phyloP scores from a whole-genome alignment of 2,888 invertebrate genomes.

The Pristionchus entomophagus region DNA sequence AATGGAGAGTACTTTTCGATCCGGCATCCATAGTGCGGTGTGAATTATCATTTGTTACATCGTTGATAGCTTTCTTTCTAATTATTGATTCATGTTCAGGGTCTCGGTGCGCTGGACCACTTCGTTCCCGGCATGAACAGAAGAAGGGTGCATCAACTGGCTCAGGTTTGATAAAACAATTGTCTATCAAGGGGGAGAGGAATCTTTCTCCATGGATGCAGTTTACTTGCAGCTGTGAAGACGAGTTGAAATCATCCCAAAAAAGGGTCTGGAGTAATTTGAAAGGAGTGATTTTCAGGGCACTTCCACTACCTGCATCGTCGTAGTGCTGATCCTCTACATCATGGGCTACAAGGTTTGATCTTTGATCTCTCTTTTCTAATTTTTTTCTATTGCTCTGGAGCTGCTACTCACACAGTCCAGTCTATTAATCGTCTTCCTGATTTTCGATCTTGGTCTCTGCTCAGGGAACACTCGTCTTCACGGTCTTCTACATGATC shows the following conservation, averaged over 20 bases:
- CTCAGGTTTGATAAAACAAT: background rate
- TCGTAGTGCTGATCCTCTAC: slow-evolving; percentile 12
- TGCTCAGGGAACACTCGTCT: slow-evolving; percentile 22
- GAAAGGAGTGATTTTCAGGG: background rate
- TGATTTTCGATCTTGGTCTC: background rate
- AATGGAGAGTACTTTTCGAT: background rate
- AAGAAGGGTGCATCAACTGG: slow-evolving; percentile 3
- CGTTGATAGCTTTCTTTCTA: too few relatives aligned
- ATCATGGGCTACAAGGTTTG: slow-evolving; percentile 16
- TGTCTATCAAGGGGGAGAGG: background rate
- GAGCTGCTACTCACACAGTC: too few relatives aligned
- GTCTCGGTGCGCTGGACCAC: background rate
- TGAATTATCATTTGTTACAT: too few relatives aligned
- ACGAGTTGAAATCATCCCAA: too few relatives aligned
- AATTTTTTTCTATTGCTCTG: too few relatives aligned
- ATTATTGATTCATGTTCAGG: background rate
- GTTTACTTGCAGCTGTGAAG: too few relatives aligned
- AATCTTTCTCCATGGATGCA: too few relatives aligned
- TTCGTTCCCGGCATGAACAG: slow-evolving; percentile 41
- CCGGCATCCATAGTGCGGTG: too few relatives aligned
- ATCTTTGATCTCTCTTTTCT: background rate
- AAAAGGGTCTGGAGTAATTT: too few relatives aligned
- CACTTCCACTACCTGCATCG: background rate
- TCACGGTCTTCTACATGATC: slow-evolving; percentile 36
- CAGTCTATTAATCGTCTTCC: too few relatives aligned